A percentile compares a stretch with the other conserved stretches of the same genome.
These are phyloP conservation scores for Pseudonaja textilis DNA, from an alignment of 2,113 vertebrate species.

Conservation along the genomic window DNA sequence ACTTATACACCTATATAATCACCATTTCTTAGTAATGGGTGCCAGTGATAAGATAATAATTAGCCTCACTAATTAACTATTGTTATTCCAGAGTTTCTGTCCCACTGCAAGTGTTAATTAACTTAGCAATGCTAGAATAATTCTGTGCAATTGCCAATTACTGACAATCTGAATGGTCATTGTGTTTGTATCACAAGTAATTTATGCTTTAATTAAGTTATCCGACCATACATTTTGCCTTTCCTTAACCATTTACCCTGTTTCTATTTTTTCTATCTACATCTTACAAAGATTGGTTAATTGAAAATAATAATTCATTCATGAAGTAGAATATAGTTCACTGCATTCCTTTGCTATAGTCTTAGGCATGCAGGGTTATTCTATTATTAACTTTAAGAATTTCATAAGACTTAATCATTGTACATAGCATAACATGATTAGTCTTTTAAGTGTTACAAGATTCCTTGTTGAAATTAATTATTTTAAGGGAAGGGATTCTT, in stretches of 20 bases:
- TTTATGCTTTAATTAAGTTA: not conserved
- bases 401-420: not conserved
- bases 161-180: not conserved
- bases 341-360: not conserved
- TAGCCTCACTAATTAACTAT: not conserved
- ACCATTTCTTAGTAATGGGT: not conserved
- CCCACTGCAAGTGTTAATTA: not conserved
- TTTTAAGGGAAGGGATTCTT: not conserved
- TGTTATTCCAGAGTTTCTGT: not conserved
- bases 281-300: not conserved
- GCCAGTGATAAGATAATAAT: not conserved
- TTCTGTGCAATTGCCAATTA: not conserved
- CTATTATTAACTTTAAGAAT: not conserved
- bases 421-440: not conserved
- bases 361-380: not conserved
- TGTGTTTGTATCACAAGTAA: not conserved
- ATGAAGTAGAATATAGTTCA: not conserved
- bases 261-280: not conserved
- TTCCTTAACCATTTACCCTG: not conserved
- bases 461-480: not conserved
- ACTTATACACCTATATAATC: not conserved
- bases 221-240: not conserved
- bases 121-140: not conserved
- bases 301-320: not conserved
- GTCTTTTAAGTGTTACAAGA: not conserved